Evolutionary conservation across 2,797 vertebrate genomes (phyloP), one percentile per base, ranked within the genome.

Genomic region (Chrysocyon brachyurus): DNA sequence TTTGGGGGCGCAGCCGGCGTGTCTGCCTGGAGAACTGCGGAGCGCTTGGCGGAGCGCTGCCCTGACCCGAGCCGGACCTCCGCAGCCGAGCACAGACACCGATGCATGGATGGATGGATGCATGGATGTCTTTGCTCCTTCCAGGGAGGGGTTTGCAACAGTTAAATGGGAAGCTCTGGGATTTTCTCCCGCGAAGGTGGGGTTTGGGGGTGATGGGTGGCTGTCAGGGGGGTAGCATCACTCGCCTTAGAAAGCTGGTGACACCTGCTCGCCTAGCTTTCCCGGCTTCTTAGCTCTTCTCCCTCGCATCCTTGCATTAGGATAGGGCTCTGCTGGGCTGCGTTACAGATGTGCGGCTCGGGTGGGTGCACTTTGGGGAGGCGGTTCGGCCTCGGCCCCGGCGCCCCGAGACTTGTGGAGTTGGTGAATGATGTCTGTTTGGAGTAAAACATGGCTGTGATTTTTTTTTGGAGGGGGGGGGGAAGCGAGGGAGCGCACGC

Each of bases 371-470:
- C 81, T 72, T 97, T 78, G 78, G 77, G n/a, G 64, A 96, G 95
- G 91, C 91, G 24, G 22, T 87, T 96, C 95, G 96, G 68, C 96
- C 84, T 31, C 24, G 40, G 82, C 83, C 46, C 79, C 77, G 49
- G 77, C 52, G 68, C 68, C 93, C 87, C 19, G 26, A 72, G 96
- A 96, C 96, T 97, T 96, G 96, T 86, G 86, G 97, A 97, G 95
- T 96, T 97, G 72, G 82, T 96, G 56, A 90, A 57, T 46, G 70
- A 24, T 81, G 87, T 97, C 98, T 97, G 95, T 49, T 72, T 92
- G 83, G 96, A 94, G 97, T 98, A 93, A 97, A 96, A 97, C 77
- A 36, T 89, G 96, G 98, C 87, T 52, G 57, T 97, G 96, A 95
- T 93, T 92, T 92, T 92, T 89, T 40, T 7, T 40, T 5, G 40